Percentiles rank a stretch among this genome's conserved stretches.
phyloP scores from a whole-genome alignment of 2,113 vertebrate genomes.

The Protobothrops mucrosquamatus region DNA sequence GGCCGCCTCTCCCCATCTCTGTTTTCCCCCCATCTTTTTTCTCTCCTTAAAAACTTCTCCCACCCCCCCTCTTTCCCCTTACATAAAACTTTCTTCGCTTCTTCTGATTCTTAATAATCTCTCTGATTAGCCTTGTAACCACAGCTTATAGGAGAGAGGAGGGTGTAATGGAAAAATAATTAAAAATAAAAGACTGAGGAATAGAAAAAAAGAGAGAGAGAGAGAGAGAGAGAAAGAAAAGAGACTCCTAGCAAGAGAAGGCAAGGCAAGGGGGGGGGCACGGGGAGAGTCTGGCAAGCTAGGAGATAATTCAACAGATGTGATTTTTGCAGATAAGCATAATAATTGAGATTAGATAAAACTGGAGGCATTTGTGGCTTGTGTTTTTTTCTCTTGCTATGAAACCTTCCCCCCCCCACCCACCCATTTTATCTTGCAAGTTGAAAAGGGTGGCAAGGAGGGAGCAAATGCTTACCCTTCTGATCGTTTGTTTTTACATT shows the following conservation, averaged over 20 bases:
- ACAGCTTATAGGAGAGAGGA: constrained; percentile 43
- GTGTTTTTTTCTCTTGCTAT: constrained; percentile 68
- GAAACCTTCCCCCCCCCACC: constrained; percentile 35
- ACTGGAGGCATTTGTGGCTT: constrained; percentile 75
- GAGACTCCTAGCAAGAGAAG: constrained; percentile 20
- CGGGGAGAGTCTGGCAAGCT: constrained; percentile 19
- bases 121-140: constrained; percentile 31
- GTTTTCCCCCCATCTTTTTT: accelerated
- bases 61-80: accelerated
- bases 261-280: background rate
- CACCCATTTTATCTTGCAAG: constrained; percentile 86
- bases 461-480: constrained; percentile 79
- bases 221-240: background rate
- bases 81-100: background rate
- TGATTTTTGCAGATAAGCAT: constrained; percentile 93
- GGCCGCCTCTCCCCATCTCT: background rate
- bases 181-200: constrained; percentile 60
- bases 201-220: background rate
- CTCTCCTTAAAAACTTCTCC: background rate
- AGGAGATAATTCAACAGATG: constrained; percentile 88
- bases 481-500: constrained; percentile 74
- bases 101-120: background rate
- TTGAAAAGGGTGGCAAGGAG: constrained; percentile 70
- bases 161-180: constrained; percentile 66
- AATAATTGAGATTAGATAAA: constrained; percentile 90